phyloP scores from a whole-genome alignment of 1,140 invertebrate species.

The Drosophila nigromelanica region DNA sequence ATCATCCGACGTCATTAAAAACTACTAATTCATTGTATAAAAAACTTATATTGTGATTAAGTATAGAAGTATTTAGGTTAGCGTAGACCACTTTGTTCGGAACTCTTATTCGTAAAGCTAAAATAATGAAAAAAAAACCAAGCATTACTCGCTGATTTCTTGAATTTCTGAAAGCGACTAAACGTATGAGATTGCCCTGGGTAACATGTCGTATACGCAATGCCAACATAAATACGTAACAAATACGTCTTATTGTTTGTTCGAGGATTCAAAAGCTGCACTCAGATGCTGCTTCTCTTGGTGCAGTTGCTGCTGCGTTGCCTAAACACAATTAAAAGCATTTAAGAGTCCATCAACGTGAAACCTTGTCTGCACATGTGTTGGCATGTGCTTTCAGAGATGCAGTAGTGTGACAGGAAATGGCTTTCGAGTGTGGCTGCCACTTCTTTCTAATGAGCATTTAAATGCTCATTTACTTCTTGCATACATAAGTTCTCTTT shows the following conservation, averaged over 20 bases:
- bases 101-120: no score
- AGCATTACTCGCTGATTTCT: no score
- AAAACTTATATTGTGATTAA: no score
- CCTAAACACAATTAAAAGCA: background rate
- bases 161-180: no score
- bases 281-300: background rate
- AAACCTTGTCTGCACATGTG: background rate
- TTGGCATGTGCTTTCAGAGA: no score
- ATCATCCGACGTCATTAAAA: no score
- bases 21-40: no score
- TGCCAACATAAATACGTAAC: background rate
- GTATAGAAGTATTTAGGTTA: no score
- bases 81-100: no score
- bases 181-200: background rate
- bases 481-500: background rate
- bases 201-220: background rate
- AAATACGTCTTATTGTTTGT: background rate
- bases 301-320: background rate
- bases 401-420: conserved; percentile 21
- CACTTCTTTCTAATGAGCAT: conserved; percentile 24
- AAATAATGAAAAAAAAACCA: no score
- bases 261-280: background rate
- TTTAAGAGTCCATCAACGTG: conserved; percentile 1
- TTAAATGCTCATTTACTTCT: conserved; percentile 18
- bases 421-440: conserved; percentile 36